phyloP scores from a whole-genome alignment of 2,797 vertebrate species.

The Oreonectes daqikongensis region DNA sequence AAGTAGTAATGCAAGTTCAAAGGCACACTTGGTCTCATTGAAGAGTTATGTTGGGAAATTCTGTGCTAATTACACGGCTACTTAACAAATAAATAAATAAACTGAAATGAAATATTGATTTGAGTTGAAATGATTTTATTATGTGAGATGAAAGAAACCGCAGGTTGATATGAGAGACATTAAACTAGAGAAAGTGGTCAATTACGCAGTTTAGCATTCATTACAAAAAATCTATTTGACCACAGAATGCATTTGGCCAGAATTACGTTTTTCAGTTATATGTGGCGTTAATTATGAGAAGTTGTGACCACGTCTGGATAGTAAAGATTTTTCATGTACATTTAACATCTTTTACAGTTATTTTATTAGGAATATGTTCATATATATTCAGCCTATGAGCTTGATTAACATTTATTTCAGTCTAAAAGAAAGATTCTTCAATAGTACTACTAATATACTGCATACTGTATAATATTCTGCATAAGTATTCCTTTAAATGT shows the following conservation, averaged over 20 bases:
- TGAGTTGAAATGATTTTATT: not conserved
- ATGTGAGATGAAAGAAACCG: not conserved
- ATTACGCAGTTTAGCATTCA: not conserved
- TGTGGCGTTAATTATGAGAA: too few species aligned
- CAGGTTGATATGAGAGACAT: not conserved
- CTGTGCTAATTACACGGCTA: not conserved
- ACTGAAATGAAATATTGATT: constrained; percentile 11
- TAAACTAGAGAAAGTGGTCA: not conserved
- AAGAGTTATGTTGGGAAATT: not conserved
- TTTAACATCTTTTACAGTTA: too few species aligned
- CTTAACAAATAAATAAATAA: not conserved
- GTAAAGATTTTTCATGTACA: too few species aligned
- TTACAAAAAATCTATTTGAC: too few species aligned
- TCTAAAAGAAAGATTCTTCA: too few species aligned
- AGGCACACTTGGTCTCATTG: not conserved
- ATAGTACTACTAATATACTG: too few species aligned
- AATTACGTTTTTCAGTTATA: too few species aligned
- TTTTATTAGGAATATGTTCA: not conserved
- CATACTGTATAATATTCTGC: too few species aligned
- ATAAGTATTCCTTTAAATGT: too few species aligned
- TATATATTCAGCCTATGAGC: not conserved
- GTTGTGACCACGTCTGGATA: too few species aligned
- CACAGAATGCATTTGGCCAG: not conserved
- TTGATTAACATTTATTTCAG: too few species aligned
- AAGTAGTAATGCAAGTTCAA: not conserved